Evolutionary conservation across 2,888 invertebrate genomes (phyloP).

Genomic region (Omphaloscelis lunosa): DNA sequence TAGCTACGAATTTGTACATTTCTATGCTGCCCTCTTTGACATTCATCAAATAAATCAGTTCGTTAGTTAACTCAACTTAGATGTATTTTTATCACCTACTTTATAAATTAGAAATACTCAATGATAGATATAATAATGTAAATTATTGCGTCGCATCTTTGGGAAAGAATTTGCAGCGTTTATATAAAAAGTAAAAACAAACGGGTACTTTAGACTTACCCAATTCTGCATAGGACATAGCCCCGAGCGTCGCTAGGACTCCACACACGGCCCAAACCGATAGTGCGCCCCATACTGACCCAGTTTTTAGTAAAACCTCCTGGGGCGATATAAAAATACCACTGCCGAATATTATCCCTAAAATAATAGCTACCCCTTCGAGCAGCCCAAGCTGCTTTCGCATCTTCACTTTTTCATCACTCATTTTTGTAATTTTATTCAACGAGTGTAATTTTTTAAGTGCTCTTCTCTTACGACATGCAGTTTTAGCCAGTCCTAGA

Average conservation of each 20-base stretch:
- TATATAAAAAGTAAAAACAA: slow-evolving; percentile 5
- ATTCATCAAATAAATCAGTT: neutral
- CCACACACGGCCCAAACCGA: slow-evolving; percentile 97
- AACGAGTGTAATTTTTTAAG: slow-evolving; percentile 1
- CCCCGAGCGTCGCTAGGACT: slow-evolving; percentile 97
- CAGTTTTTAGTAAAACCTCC: slow-evolving; percentile 97
- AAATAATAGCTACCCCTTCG: slow-evolving; percentile 98
- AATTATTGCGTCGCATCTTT: slow-evolving; percentile 9
- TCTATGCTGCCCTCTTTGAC: neutral
- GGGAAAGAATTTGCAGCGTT: neutral
- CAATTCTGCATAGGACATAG: slow-evolving; percentile 98
- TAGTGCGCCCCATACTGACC: slow-evolving; percentile 96
- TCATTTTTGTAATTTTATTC: slow-evolving; percentile 71
- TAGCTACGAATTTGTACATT: neutral
- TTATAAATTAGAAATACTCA: neutral
- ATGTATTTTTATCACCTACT: neutral
- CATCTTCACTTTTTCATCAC: slow-evolving; percentile 93
- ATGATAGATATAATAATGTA: neutral
- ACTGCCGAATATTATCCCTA: slow-evolving; percentile 98
- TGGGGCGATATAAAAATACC: slow-evolving; percentile 99
- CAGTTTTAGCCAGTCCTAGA: slow-evolving; percentile 11
- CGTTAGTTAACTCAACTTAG: neutral
- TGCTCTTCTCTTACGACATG: neutral
- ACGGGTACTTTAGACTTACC: slow-evolving; percentile 85
- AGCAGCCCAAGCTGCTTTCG: slow-evolving; percentile 97